Evolutionary conservation across 2,888 invertebrate species (phyloP).

Genomic region (Tholera decimalis): DNA sequence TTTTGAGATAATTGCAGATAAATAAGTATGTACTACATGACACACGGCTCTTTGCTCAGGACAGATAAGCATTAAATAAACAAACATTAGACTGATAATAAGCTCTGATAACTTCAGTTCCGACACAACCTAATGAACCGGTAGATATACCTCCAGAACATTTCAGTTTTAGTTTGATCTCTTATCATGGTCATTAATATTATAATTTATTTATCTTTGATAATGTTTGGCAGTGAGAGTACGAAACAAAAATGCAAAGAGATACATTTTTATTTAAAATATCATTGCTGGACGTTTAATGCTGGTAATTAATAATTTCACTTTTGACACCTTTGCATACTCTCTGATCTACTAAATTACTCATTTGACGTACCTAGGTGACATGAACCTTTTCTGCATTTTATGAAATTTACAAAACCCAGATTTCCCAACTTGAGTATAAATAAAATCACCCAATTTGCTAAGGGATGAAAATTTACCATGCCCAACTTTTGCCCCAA

Average conservation of each 20-base stretch:
- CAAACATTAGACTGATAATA: conserved; percentile 52
- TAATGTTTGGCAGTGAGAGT: conserved; percentile 48
- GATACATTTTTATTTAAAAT: too few species aligned
- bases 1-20: conserved; percentile 56
- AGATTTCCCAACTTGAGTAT: not conserved
- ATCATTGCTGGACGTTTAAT: too few species aligned
- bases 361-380: not conserved
- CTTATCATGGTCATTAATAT: conserved; percentile 56
- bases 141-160: conserved; percentile 4
- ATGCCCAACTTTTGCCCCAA: not conserved
- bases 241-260: conserved; percentile 61
- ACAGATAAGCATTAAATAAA: conserved; percentile 50
- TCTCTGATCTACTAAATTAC: conserved; percentile 1
- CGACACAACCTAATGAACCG: conserved; percentile 28
- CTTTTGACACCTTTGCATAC: not conserved
- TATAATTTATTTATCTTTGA: conserved; percentile 56
- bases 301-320: conserved; percentile 22
- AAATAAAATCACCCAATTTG: not conserved
- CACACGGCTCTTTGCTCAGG: conserved; percentile 35
- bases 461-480: conserved; percentile 1
- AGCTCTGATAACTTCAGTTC: conserved; percentile 20
- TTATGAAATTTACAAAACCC: not conserved
- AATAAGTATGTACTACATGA: conserved; percentile 52
- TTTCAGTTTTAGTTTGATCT: conserved; percentile 39
- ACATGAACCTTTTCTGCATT: not conserved